phyloP scores from a whole-genome alignment of 2,888 invertebrate species.

The Anodontia alba region DNA sequence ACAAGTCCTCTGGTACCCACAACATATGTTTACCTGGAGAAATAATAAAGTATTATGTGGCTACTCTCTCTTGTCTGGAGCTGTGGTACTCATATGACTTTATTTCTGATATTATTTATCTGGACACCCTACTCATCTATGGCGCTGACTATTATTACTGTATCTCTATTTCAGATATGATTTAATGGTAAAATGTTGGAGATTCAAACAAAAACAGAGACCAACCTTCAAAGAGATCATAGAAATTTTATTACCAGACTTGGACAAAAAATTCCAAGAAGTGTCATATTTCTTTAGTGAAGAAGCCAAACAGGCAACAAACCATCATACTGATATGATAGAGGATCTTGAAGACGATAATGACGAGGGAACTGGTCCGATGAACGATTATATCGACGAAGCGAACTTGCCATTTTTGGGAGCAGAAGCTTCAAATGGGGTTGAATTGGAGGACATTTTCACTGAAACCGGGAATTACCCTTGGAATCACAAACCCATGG shows the following conservation, averaged over 20 bases:
- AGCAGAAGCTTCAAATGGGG: conserved; percentile 55
- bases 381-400: conserved; percentile 58
- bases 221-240: conserved; percentile 92
- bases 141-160: too few species aligned
- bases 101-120: too few species aligned
- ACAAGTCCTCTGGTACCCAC: too few species aligned
- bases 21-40: too few species aligned
- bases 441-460: conserved; percentile 58
- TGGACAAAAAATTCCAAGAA: conserved; percentile 88
- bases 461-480: conserved; percentile 52
- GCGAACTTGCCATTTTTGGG: conserved; percentile 55
- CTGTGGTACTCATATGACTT: too few species aligned
- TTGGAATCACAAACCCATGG: conserved; percentile 45
- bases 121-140: too few species aligned
- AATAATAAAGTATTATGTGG: too few species aligned
- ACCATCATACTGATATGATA: conserved; percentile 35
- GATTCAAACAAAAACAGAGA: conserved; percentile 91
- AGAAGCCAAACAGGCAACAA: conserved; percentile 60
- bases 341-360: conserved; percentile 43
- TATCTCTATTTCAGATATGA: conserved; percentile 87
- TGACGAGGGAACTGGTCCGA: conserved; percentile 47
- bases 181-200: conserved; percentile 97
- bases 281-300: conserved; percentile 87
- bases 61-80: too few species aligned
- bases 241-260: conserved; percentile 89